Evolutionary conservation across 2,797 vertebrate genomes (phyloP).

Genomic region (Trachops cirrhosus): DNA sequence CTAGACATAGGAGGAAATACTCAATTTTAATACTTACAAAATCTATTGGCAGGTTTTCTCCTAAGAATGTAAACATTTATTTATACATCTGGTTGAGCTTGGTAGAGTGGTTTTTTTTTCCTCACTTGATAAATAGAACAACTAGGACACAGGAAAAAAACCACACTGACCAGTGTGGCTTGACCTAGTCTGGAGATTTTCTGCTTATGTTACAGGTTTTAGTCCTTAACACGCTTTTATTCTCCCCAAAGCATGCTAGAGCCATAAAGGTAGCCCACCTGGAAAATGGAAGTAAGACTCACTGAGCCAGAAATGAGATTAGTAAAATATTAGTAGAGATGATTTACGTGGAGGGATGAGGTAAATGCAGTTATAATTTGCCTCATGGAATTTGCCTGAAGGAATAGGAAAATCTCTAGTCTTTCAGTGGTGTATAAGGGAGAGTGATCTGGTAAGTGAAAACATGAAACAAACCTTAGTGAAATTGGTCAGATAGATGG

Average conservation of each 20-base stretch:
- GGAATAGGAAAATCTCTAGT: background rate
- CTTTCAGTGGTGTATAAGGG: background rate
- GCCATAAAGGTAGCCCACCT: background rate
- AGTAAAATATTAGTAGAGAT: background rate
- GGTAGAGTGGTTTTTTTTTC: background rate
- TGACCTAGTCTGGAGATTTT: background rate
- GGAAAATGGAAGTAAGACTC: background rate
- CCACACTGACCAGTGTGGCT: background rate
- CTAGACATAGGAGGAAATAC: background rate
- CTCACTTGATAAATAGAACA: background rate
- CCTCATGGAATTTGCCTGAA: too few relatives aligned
- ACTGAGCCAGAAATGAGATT: background rate
- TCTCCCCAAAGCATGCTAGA: background rate
- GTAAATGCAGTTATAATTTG: background rate
- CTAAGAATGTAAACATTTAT: background rate
- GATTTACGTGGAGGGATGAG: background rate
- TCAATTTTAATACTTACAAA: background rate
- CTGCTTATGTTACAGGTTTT: background rate
- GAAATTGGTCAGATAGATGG: background rate
- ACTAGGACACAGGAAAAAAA: background rate
- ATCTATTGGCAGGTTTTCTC: background rate
- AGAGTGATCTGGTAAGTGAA: background rate
- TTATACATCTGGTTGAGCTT: background rate
- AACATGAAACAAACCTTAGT: background rate
- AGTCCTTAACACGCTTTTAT: background rate